Evolutionary conservation across 2,888 invertebrate species (phyloP), one percentile per base, ranked within the genome.

Genomic region (Agriopis aurantiaria): DNA sequence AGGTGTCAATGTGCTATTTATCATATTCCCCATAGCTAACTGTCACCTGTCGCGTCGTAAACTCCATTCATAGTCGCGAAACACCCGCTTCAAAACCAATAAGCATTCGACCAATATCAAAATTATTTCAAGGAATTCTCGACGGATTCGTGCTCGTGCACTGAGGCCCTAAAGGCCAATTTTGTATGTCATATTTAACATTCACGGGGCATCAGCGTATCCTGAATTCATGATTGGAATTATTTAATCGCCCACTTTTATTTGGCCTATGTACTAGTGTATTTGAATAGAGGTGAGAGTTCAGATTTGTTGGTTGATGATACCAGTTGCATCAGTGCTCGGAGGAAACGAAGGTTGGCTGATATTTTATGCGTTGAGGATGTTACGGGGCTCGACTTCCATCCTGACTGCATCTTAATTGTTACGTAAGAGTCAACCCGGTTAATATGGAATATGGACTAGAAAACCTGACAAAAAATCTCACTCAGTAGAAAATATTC

Each of bases 171-270:
- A 81, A 82, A 84, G 83, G 85, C 74, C 82, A 82, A 80, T 81
- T 80, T 83, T 82, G 79, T 90, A 72, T 90, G 89, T 85, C 90
- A 79, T 81, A 75, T 75, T 91, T 88, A 83, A 76, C 79, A 91
- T 90, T 82, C 90, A 75, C 14, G 43, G 64, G 65, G 78, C 86
- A 80, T 82, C 68, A 55, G 67, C 69, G 84, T 74, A 89, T 89
- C 86, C 88, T 85, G 82, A 82, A 77, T 79, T 79, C 84, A 84
- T 85, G 86, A 83, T 85, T 79, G 79, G 88, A 88, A 89, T 88
- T 81, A 78, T 78, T 78, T 74, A 74, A 73, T 41, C 53, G 23
- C 51, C 85, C 79, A 83, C 17, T 69, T 40, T 59, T 67, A 43
- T 9, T 43, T 68, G 79, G 80, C 56, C 80, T 73, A 55, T 65